Base-by-base conservation (phyloP, 2,113 vertebrate genomes). In the Phoxinus phoxinus region DNA sequence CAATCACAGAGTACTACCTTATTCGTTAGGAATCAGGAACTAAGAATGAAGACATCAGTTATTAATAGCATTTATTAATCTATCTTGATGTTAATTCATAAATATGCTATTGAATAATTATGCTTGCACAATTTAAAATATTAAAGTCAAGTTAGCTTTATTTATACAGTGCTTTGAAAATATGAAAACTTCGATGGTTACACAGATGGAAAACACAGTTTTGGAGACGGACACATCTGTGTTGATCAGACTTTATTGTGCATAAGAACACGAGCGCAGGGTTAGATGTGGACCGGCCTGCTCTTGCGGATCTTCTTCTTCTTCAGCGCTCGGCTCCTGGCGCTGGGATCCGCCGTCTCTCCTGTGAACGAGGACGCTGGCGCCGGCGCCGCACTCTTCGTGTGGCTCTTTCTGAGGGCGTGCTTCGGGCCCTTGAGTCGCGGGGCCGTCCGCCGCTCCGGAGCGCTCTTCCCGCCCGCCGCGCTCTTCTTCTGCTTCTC, bases 361-460 rank as follows among this genome's bases (percentile, higher is more conserved):
- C 97, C 97, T 76, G 91, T 93, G 90, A 97, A 98, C 3, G 73
- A 27, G 0, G 93, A 90, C n/a, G 13, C 2, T 0, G 80, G 69
- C n/a, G n/a, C n/a, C n/a, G n/a, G n/a, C n/a, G n/a, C n/a, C n/a
- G n/a, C n/a, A n/a, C 2, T 41, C 41, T 8, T 41, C 41, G 10
- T 0, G 41, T 8, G 2, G 41, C 10, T 41, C 37, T 37, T 37
- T 35, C 25, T 17, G 12, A 79, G n/a, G 0, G 41, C 37, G 19
- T 12, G 75, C 2, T 48, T 81, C 0, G 35, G 63, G 2, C 65
- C 83, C 65, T 86, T 91, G 48, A 91, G 87, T 4, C 80, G n/a
- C n/a, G n/a, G n/a, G n/a, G n/a, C 35, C 35, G 35, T 21, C 30
- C 12, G 44, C 32, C 30, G 23, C 67, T 46, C 32, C 32, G 32